Evolutionary conservation across 2,113 vertebrate species (phyloP).

Genomic region (Rhegmatorhina hoffmannsi): DNA sequence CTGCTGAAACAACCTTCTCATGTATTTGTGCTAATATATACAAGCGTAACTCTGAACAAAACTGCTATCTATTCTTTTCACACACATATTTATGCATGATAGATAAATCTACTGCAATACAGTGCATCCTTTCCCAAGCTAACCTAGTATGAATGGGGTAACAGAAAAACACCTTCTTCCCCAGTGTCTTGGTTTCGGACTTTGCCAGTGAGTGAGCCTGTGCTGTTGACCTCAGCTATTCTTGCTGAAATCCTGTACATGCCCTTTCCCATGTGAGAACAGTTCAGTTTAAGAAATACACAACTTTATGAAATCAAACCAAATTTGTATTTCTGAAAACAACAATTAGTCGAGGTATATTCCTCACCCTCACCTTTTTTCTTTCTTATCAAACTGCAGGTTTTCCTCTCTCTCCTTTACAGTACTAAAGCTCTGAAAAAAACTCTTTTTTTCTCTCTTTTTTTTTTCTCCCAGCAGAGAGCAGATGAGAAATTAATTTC

Average conservation of each 20-base stretch:
- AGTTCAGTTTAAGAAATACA: neutral
- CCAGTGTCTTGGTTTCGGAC: neutral
- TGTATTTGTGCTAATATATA: neutral
- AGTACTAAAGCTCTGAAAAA: neutral
- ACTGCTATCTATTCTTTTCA: neutral
- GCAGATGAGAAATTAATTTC: neutral
- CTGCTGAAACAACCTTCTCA: neutral
- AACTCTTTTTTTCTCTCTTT: neutral
- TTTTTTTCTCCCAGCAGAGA: neutral
- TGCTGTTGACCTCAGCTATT: neutral
- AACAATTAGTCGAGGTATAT: neutral
- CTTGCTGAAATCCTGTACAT: neutral
- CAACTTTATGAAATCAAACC: neutral
- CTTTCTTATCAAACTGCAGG: neutral
- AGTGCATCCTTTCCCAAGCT: neutral
- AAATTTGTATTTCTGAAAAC: neutral
- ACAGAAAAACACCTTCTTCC: neutral
- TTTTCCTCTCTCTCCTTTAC: neutral
- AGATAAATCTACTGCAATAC: neutral
- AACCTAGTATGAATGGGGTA: neutral
- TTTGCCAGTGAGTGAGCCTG: neutral
- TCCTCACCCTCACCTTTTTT: rapidly evolving
- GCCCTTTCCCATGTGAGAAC: neutral
- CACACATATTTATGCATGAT: neutral
- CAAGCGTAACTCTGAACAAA: neutral